Conservation (phyloP, 2,888 invertebrate genomes). For the Lasioglossum pauxillum region DNA sequence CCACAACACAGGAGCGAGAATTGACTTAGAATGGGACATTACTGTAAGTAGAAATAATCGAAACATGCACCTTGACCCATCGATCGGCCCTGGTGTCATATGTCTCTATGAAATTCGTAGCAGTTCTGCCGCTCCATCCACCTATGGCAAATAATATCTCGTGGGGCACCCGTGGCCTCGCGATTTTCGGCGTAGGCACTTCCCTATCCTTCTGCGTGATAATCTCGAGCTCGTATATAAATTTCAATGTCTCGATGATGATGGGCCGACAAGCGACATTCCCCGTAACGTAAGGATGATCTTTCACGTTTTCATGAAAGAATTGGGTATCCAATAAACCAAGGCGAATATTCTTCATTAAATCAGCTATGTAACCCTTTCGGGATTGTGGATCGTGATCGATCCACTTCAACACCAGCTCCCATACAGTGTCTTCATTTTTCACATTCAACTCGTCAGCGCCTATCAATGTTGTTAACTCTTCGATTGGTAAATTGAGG, state of each 20-base stretch:
- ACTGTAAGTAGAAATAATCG: background rate
- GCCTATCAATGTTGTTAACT: conserved; percentile 91
- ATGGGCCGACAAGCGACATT: conserved; percentile 94
- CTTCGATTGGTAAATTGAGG: conserved; percentile 89
- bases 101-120: conserved; percentile 90
- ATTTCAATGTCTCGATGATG: conserved; percentile 95
- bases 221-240: conserved; percentile 96
- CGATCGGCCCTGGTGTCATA: conserved; percentile 96
- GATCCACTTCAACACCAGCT: conserved; percentile 94
- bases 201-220: conserved; percentile 92
- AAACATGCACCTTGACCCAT: conserved; percentile 89
- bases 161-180: conserved; percentile 93
- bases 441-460: conserved; percentile 95
- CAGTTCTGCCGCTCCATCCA: conserved; percentile 89
- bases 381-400: conserved; percentile 90
- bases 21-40: no score
- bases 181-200: conserved; percentile 94
- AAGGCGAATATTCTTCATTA: conserved; percentile 92
- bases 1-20: no score
- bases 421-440: conserved; percentile 95
- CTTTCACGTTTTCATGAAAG: conserved; percentile 95
- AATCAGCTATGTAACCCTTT: conserved; percentile 90
- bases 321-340: conserved; percentile 95
- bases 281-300: conserved; percentile 93
- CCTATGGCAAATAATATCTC: conserved; percentile 95